Base-by-base conservation (phyloP, 2,113 vertebrate species). In the Arenaria interpres region DNA sequence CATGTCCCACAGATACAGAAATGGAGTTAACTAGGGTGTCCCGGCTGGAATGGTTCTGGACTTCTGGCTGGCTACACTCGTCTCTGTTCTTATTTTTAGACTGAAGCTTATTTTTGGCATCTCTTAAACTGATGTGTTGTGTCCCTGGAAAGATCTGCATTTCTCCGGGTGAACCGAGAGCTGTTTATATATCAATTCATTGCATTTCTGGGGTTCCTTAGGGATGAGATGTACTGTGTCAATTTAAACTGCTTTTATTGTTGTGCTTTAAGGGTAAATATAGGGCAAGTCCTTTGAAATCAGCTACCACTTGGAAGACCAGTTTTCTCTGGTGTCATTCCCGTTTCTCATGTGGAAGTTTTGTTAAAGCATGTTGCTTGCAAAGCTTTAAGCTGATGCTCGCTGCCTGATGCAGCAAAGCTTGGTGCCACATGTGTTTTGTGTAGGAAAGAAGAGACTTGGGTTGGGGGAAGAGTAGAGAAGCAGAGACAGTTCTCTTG, bases 151-250 rank as follows among this genome's bases (percentile, higher is more conserved):
- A 92, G 85, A 85, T 89, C 80, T 69, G n/a, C 69, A 23, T 93
- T 83, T 88, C 82, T 95, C 41, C 54, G 50, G 1, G 2, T 37
- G 60, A 93, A 60, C 51, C 35, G 48, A 63, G 41, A 37, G 39
- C 80, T 93, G 46, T 87, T 88, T 78, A 45, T 93, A 9, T 81
- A 81, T 68, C 76, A 75, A 2, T 28, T 60, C n/a, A 43, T 78
- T 89, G 80, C 71, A 92, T 97, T 89, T 94, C 78, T 97, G 89
- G 74, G 51, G 84, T 89, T 95, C 87, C 77, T 95, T 69, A 85
- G 81, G 57, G 80, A 71, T 95, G 94, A 95, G 63, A 79, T 88
- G 23, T 41, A 62, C 67, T 54, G 3, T 63, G 69, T 79, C 8
- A 68, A 35, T 76, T 89, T 92, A 74, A 95, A 73, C n/a, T 59